These are phyloP conservation scores for Anoura caudifer DNA, from an alignment of 2,113 vertebrate genomes.

Conservation along the genomic window DNA sequence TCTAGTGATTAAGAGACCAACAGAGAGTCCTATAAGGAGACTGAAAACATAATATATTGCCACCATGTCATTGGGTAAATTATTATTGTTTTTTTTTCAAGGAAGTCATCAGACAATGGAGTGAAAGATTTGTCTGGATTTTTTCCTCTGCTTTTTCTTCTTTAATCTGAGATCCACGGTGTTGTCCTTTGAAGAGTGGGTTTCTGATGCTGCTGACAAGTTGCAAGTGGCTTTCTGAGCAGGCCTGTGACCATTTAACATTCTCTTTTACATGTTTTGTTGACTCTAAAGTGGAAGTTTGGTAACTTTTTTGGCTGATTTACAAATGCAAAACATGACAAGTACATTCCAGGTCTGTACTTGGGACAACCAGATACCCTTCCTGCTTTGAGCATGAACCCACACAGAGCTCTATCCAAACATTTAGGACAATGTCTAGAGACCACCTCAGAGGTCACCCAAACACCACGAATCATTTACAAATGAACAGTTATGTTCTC, in stretches of 20 bases:
- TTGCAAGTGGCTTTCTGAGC: slow-evolving; percentile 67
- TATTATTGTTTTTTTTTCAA: slow-evolving; percentile 44
- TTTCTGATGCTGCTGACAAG: slow-evolving; percentile 50
- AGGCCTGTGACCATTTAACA: slow-evolving; percentile 49
- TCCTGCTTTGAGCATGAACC: slow-evolving; percentile 40
- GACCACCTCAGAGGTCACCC: slow-evolving; percentile 29
- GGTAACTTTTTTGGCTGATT: slow-evolving; percentile 62
- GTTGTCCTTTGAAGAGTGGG: slow-evolving; percentile 67
- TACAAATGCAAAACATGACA: slow-evolving; percentile 41
- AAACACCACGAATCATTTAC: slow-evolving; percentile 3
- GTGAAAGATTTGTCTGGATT: slow-evolving; percentile 48
- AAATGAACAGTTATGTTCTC: slow-evolving; percentile 42
- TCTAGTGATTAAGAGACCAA: not conserved
- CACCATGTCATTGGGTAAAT: not conserved
- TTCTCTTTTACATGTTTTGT: slow-evolving; percentile 62
- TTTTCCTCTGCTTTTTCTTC: slow-evolving; percentile 43
- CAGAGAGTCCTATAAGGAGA: not conserved
- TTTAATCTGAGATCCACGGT: slow-evolving; percentile 55
- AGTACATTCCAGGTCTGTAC: slow-evolving; percentile 45
- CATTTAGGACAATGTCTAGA: not conserved
- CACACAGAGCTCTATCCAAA: slow-evolving; percentile 45
- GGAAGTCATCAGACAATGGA: slow-evolving; percentile 46
- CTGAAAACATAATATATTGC: not conserved
- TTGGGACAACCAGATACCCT: not conserved
- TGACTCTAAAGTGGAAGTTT: slow-evolving; percentile 45